These are phyloP conservation scores for Gasterosteus aculeatus DNA, from an alignment of 2,113 vertebrate species.

Conservation along the genomic window DNA sequence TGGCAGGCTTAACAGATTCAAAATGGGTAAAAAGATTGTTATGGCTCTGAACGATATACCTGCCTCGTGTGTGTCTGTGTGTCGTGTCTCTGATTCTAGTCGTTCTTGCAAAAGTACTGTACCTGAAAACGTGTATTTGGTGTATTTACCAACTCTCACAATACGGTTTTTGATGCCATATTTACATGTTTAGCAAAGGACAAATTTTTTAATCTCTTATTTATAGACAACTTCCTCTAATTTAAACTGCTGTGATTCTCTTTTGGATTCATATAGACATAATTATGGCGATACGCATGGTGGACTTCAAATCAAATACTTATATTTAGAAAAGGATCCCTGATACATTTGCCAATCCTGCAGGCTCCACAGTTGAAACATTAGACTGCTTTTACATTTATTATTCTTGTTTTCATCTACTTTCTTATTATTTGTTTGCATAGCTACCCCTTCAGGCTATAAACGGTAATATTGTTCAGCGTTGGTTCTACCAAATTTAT, in stretches of 20 bases:
- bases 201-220: not conserved
- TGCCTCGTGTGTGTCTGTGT: slow-evolving; percentile 19
- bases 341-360: slow-evolving; percentile 26
- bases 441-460: slow-evolving; percentile 26
- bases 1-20: slow-evolving; percentile 23
- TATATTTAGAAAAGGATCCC: slow-evolving; percentile 18
- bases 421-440: slow-evolving; percentile 44
- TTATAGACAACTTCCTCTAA: slow-evolving; percentile 11
- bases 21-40: slow-evolving; percentile 46
- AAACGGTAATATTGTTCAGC: slow-evolving; percentile 33
- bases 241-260: slow-evolving; percentile 1
- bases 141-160: not conserved
- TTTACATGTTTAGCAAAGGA: not conserved
- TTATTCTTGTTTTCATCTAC: slow-evolving; percentile 33
- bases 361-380: slow-evolving; percentile 23
- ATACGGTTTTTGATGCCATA: not conserved
- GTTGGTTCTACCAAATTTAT: slow-evolving; percentile 38
- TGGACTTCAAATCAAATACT: slow-evolving; percentile 14
- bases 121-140: slow-evolving; percentile 9
- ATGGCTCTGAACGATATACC: slow-evolving; percentile 38
- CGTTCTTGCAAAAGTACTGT: slow-evolving; percentile 10
- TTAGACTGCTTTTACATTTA: slow-evolving; percentile 11
- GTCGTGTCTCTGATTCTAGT: slow-evolving; percentile 24
- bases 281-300: not conserved
- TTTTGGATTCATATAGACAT: slow-evolving; percentile 3